Percentiles rank a stretch among this genome's conserved stretches.
Conservation (phyloP, 2,113 vertebrate genomes). For the Nymphicus hollandicus region DNA sequence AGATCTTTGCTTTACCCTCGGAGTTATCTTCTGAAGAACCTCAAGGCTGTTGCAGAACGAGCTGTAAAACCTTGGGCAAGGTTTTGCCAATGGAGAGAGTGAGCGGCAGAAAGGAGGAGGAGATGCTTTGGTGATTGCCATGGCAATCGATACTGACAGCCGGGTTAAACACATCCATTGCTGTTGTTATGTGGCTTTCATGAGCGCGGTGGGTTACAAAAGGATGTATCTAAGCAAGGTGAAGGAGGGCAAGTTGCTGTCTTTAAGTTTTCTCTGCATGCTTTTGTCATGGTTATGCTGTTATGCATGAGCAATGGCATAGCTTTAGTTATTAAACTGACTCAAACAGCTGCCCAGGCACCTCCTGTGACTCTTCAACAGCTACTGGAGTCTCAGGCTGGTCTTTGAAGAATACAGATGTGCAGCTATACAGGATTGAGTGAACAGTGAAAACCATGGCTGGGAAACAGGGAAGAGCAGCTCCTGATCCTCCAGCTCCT, state of each 20-base stretch:
- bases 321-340: not conserved
- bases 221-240: not conserved
- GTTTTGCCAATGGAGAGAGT: not conserved
- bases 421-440: not conserved
- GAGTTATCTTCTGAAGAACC: not conserved
- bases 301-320: accelerated
- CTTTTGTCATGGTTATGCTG: not conserved
- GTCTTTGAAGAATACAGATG: not conserved
- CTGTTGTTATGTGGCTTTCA: not conserved
- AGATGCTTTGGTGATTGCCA: not conserved
- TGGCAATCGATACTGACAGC: not conserved
- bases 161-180: not conserved
- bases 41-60: not conserved
- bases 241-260: not conserved
- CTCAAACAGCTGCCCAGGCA: not conserved
- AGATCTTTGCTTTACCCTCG: not conserved
- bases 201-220: not conserved
- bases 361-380: not conserved
- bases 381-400: not conserved
- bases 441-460: not conserved
- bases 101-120: not conserved
- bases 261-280: not conserved
- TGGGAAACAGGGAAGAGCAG: not conserved
- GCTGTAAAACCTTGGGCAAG: not conserved
- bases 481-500: not conserved